Base-by-base conservation (phyloP, 2,113 vertebrate species). In the Myrmophylax atrothorax region DNA sequence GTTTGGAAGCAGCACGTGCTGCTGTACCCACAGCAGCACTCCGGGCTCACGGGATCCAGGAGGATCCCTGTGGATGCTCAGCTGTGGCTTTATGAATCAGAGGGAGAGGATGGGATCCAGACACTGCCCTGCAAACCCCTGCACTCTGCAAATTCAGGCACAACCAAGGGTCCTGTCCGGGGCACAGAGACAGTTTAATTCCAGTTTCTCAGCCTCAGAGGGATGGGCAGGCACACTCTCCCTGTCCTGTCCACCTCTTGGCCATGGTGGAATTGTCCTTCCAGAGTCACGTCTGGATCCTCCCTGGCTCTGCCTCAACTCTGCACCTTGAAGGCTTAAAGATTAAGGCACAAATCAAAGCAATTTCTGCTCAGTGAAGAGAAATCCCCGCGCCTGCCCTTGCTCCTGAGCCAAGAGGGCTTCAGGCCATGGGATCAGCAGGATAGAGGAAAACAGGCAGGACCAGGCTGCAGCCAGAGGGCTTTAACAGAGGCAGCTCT, bases 81-180 rank as follows among this genome's bases (percentile, higher is more conserved):
- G 67, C 62, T 7, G 2, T 10, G 28, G 18, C 31, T 70, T 28
- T 64, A 42, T 33, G 35, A n/a, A 33, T 16, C 1, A 0, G 35
- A 60, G 40, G 64, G 18, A 1, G 4, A 82, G 81, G 72, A 47
- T 0, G 6, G 28, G 62, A 62, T 75, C 42, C 74, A 52, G 68
- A 75, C 62, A 40, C 37, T 20, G 44, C 42, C 42, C 44, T 38
- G 68, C 59, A 31, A 47, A 75, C 2, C 31, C 67, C 14, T 4
- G 6, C 0, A 0, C n/a, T 23, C 67, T 67, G 58, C 44, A 49
- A 18, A 2, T 0, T 29, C 8, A 82, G 66, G 15, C 7, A 26
- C 0, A 1, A 9, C 76, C 25, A 24, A 0, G 0, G 52, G 37
- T 29, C n/a, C 53, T 29, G 49, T 4, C 42, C 4, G 33, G 40